Evolutionary conservation across 2,113 vertebrate species (phyloP).

Genomic region (Solea solea): DNA sequence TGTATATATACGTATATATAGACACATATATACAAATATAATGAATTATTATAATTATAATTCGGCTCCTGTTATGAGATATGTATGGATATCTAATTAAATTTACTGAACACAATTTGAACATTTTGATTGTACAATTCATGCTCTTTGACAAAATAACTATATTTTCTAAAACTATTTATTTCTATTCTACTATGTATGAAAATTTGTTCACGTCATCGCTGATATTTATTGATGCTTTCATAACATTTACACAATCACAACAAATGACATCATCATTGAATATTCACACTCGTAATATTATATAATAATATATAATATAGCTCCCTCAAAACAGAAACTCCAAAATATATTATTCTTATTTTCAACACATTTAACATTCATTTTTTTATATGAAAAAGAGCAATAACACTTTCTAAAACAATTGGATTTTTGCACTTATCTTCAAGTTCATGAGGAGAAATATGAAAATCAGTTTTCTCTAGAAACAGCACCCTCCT

Average conservation of each 20-base stretch:
- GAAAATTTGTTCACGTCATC: neutral
- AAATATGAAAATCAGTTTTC: neutral
- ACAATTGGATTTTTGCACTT: neutral
- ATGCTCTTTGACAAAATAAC: no score
- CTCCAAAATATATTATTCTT: neutral
- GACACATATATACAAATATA: no score
- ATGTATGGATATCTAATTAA: no score
- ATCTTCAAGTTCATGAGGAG: neutral
- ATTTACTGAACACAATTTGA: no score
- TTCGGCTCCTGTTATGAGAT: no score
- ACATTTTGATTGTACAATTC: no score
- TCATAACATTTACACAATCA: neutral
- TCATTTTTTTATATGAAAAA: neutral
- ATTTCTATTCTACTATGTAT: no score
- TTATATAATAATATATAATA: no score
- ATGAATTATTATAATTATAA: no score
- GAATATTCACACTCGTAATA: neutral
- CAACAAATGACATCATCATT: neutral
- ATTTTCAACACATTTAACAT: neutral
- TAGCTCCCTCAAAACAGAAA: no score
- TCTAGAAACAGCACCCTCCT: slow-evolving; percentile 34
- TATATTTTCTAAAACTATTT: no score
- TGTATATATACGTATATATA: no score
- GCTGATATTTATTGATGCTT: neutral
- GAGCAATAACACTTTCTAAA: neutral